Percentiles rank a stretch among this genome's conserved stretches.
These are phyloP conservation scores for Alexandromys oeconomus DNA, from an alignment of 2,797 vertebrate genomes.

Conservation along the genomic window DNA sequence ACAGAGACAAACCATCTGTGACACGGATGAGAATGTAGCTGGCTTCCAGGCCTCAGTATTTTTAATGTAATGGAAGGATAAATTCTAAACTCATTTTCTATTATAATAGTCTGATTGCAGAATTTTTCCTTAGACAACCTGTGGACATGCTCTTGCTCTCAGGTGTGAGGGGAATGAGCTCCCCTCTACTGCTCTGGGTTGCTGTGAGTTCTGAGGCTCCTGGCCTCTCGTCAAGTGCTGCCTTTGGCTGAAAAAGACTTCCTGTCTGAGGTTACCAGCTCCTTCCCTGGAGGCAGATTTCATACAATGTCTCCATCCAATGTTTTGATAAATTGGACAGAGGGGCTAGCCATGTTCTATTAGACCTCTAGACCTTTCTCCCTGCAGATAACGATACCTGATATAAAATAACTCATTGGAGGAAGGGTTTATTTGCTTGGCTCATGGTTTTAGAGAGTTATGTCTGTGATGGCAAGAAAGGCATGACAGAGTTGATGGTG, in stretches of 20 bases:
- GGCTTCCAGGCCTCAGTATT: not conserved
- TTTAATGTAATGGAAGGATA: not conserved
- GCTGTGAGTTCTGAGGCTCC: not conserved
- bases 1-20: not conserved
- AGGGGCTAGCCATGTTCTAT: not conserved
- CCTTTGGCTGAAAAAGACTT: not conserved
- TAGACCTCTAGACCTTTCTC: not conserved
- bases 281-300: not conserved
- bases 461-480: not conserved
- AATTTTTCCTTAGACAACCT: conserved; percentile 12
- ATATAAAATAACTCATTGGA: not conserved
- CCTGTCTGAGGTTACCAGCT: not conserved
- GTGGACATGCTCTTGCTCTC: not conserved
- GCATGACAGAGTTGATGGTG: not conserved
- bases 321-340: not conserved
- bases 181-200: not conserved
- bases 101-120: not conserved
- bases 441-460: not conserved
- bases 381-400: not conserved
- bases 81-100: not conserved
- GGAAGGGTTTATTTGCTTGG: not conserved
- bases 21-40: not conserved
- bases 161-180: not conserved
- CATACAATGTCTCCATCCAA: not conserved
- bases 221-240: not conserved